phyloP scores from a whole-genome alignment of 37 sponge, comb jelly and placozoan genomes.

The Bolinopsis microptera region DNA sequence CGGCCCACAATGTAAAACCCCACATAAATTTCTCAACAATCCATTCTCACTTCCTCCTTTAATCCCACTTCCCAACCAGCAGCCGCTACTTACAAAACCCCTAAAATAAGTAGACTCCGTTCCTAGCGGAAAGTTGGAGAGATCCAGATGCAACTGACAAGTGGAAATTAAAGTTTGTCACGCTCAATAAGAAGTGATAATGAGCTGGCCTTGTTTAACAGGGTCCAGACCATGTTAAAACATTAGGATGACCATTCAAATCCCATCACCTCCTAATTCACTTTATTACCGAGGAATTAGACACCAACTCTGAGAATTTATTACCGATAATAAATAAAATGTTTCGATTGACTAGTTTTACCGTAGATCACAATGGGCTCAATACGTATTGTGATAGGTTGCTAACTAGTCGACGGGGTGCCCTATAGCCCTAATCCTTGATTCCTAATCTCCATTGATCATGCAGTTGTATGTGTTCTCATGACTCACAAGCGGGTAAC shows the following conservation, averaged over 20 bases:
- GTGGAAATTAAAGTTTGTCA: neutral
- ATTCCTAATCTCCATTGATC: neutral
- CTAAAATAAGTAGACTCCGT: neutral
- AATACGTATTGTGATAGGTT: neutral
- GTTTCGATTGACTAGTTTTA: neutral
- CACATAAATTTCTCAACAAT: too few relatives aligned
- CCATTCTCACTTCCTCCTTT: too few relatives aligned
- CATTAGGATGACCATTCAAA: slow-evolving; percentile 17
- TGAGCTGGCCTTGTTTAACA: slow-evolving; percentile 14
- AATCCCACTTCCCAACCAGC: too few relatives aligned
- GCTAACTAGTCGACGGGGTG: neutral
- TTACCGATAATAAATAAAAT: neutral
- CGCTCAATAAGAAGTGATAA: neutral
- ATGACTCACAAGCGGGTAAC: neutral
- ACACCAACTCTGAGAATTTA: neutral
- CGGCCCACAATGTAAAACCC: too few relatives aligned
- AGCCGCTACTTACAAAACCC: too few relatives aligned
- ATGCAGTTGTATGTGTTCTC: neutral
- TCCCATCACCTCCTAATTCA: neutral
- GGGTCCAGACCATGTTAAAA: slow-evolving; percentile 49
- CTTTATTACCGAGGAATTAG: neutral
- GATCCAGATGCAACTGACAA: too few relatives aligned
- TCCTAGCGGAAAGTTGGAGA: neutral
- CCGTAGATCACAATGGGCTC: neutral
- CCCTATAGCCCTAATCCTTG: neutral